Conservation (phyloP, 2,888 invertebrate species). For the Vanessa cardui region DNA sequence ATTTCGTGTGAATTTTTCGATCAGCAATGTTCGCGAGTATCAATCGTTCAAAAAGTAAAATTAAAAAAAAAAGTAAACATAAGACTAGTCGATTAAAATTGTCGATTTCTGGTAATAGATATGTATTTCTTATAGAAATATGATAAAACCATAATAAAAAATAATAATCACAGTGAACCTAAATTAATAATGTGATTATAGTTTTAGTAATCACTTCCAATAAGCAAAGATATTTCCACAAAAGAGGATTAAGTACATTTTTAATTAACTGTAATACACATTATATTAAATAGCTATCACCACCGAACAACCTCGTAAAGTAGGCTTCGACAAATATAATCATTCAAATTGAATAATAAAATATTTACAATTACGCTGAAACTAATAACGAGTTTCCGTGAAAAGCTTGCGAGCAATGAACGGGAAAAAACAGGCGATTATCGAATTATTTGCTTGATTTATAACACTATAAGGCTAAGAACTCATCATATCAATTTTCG, state of each 20-base stretch:
- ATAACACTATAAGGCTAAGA: slow-evolving; percentile 8
- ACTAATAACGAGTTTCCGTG: slow-evolving; percentile 11
- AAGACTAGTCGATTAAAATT: no score
- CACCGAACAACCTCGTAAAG: not conserved
- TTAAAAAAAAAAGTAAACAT: no score
- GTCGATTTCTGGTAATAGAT: no score
- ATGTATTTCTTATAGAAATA: no score
- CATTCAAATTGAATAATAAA: slow-evolving; percentile 4
- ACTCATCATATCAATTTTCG: not conserved
- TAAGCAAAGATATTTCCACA: not conserved
- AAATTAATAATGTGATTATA: no score
- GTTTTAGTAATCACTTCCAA: no score
- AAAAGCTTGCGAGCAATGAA: slow-evolving; percentile 12
- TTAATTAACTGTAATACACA: no score
- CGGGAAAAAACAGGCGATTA: slow-evolving; percentile 15
- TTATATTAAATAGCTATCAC: not conserved
- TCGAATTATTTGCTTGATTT: slow-evolving; percentile 14
- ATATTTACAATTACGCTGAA: slow-evolving; percentile 15
- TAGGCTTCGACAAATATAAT: not conserved
- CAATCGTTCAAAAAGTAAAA: no score
- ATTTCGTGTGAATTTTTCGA: no score
- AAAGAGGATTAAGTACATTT: not conserved
- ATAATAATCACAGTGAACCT: no score
- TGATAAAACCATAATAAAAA: no score
- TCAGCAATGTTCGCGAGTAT: no score